These are phyloP conservation scores for Mugil cephalus DNA, from an alignment of 2,113 vertebrate genomes.

Conservation along the genomic window DNA sequence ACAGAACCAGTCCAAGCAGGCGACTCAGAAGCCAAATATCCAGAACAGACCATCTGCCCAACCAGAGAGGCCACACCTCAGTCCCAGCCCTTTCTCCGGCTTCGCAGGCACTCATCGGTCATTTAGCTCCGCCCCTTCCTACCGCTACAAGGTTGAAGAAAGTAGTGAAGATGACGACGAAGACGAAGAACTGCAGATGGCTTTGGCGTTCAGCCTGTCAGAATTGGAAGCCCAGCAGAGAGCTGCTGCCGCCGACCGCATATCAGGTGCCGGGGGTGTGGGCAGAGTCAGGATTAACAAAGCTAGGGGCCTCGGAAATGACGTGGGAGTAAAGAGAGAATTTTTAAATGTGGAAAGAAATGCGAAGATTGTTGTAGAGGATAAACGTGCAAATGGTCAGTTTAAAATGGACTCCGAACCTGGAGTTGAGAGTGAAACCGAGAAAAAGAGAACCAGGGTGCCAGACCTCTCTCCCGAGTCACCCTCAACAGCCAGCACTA, in stretches of 20 bases:
- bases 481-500: constrained; percentile 33
- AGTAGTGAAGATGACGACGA: constrained; percentile 86
- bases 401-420: constrained; percentile 23
- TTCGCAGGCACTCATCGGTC: constrained; percentile 69
- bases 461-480: constrained; percentile 38
- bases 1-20: constrained; percentile 80
- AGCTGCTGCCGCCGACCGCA: constrained; percentile 84
- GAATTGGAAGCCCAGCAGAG: constrained; percentile 94
- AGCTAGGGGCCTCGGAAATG: constrained; percentile 23
- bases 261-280: constrained; percentile 83
- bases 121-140: constrained; percentile 85
- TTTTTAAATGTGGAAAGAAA: neutral
- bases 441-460: constrained; percentile 14
- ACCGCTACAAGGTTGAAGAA: constrained; percentile 71
- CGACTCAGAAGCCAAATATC: constrained; percentile 72
- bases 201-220: constrained; percentile 97
- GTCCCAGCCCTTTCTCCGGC: constrained; percentile 15
- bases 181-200: constrained; percentile 95
- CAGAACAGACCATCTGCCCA: constrained; percentile 53
- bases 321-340: constrained; percentile 17
- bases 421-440: neutral
- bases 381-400: constrained; percentile 7
- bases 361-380: constrained; percentile 11
- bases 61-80: constrained; percentile 3
- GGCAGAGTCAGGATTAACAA: constrained; percentile 17